phyloP scores from a whole-genome alignment of 2,113 vertebrate species.

The Galbula dea region DNA sequence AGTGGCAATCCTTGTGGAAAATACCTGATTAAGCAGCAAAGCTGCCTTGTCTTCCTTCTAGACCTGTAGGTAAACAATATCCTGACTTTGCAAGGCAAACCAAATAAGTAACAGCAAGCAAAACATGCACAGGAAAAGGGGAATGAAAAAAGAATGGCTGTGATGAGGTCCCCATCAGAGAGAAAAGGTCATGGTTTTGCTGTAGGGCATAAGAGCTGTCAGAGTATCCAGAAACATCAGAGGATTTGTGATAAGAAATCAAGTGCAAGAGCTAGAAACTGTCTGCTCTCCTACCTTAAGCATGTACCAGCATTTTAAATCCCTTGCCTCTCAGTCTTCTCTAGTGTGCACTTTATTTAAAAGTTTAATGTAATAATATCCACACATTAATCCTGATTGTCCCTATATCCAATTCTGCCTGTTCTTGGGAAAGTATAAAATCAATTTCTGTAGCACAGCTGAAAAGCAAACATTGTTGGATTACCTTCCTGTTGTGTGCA shows the following conservation, averaged over 20 bases:
- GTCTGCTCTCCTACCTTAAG: neutral
- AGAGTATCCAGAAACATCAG: neutral
- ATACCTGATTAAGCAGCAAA: neutral
- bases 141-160: neutral
- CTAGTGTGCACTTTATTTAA: slow-evolving; percentile 40
- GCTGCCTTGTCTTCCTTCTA: neutral
- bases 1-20: neutral
- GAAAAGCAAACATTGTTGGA: slow-evolving; percentile 29
- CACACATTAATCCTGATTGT: slow-evolving; percentile 23
- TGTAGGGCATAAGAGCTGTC: neutral
- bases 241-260: neutral
- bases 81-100: neutral
- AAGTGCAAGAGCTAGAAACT: neutral
- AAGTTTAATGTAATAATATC: slow-evolving; percentile 39
- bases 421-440: slow-evolving; percentile 24
- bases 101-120: neutral
- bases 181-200: neutral
- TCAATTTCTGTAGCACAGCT: neutral
- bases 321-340: slow-evolving; percentile 25
- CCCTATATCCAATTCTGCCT: neutral
- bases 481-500: neutral
- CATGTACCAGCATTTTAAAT: neutral
- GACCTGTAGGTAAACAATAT: neutral
- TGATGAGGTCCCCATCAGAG: neutral
- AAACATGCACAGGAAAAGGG: neutral